Conservation (phyloP, 2,113 vertebrate genomes). For the Numida meleagris region DNA sequence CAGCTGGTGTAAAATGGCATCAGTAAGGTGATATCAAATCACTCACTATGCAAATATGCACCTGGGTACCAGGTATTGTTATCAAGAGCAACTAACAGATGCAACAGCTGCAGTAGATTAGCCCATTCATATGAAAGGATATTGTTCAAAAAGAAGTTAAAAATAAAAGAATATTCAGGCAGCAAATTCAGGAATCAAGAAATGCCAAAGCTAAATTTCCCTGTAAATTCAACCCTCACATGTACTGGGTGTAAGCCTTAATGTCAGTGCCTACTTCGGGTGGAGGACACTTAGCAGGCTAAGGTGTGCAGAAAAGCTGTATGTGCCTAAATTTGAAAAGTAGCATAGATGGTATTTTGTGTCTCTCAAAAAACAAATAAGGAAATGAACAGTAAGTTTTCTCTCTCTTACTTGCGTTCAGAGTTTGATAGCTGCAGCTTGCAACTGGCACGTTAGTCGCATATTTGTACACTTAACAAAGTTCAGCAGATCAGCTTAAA, state of each 20-base stretch:
- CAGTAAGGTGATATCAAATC: not conserved
- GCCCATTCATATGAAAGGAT: not conserved
- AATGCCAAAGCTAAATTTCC: not conserved
- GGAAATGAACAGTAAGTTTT: not conserved
- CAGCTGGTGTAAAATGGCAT: not conserved
- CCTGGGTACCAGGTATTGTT: not conserved
- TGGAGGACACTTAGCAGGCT: not conserved
- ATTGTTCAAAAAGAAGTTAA: not conserved
- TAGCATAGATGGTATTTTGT: not conserved
- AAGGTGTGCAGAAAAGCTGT: not conserved
- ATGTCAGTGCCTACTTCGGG: not conserved
- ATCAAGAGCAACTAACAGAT: not conserved
- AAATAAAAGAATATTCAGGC: not conserved
- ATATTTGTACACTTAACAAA: not conserved
- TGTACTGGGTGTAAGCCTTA: not conserved
- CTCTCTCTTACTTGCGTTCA: not conserved
- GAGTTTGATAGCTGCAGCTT: not conserved
- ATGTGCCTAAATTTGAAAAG: not conserved
- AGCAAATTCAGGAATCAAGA: not conserved
- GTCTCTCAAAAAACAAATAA: not conserved
- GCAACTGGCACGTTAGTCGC: not conserved
- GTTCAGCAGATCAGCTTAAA: not conserved
- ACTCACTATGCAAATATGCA: not conserved
- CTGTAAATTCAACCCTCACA: not conserved
- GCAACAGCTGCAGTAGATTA: not conserved